Percentiles rank a stretch among this genome's conserved stretches.
These are phyloP conservation scores for Papilio xuthus DNA, from an alignment of 1,140 invertebrate genomes.

Conservation along the genomic window DNA sequence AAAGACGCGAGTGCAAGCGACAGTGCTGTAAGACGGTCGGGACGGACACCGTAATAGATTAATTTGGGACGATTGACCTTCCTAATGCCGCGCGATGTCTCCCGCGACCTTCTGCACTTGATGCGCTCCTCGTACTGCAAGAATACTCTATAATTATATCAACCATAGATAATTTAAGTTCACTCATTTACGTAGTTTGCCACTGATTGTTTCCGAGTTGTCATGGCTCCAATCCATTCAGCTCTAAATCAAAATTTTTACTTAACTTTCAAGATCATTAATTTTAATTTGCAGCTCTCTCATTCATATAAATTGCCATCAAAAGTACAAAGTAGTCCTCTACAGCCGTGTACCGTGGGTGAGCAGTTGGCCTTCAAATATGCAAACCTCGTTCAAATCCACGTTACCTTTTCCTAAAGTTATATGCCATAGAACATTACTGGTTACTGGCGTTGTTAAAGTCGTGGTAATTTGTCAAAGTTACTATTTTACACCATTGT, in stretches of 20 bases:
- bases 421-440: not conserved
- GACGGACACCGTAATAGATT: not conserved
- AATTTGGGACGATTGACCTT: conserved; percentile 21
- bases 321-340: not conserved
- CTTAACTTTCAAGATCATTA: no score
- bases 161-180: not conserved
- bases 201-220: no score
- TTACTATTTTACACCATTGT: no score
- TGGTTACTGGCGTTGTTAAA: no score
- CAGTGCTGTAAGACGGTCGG: not conserved
- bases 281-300: no score
- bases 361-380: not conserved
- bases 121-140: not conserved
- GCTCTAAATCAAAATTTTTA: no score
- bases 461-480: no score
- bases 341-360: not conserved
- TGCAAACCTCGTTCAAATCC: not conserved
- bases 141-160: not conserved
- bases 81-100: conserved; percentile 6
- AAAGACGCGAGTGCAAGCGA: not conserved
- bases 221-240: no score
- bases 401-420: not conserved
- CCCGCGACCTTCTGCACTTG: not conserved
- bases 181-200: not conserved
- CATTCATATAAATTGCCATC: no score